These are phyloP conservation scores for Heterodera schachtii DNA, from an alignment of 1,140 invertebrate species.

Conservation along the genomic window DNA sequence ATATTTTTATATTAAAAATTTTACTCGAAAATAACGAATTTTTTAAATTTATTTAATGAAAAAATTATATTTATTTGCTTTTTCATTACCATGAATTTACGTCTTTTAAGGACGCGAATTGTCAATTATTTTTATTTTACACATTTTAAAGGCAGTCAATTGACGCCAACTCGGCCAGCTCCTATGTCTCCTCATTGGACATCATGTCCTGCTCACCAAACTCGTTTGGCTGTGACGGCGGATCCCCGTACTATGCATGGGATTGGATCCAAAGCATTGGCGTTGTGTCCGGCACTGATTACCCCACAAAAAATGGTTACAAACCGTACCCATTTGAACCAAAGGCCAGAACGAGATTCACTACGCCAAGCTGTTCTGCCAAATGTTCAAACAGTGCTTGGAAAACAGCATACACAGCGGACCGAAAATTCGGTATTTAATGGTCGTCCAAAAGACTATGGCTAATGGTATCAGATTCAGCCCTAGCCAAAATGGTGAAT, in stretches of 20 bases:
- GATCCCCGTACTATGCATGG: conserved; percentile 21
- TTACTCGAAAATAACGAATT: too few species aligned
- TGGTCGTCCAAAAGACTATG: too few species aligned
- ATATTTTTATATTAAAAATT: too few species aligned
- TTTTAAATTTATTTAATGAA: too few species aligned
- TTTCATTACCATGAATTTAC: too few species aligned
- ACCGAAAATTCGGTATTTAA: conserved; percentile 15
- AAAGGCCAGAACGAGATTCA: background rate
- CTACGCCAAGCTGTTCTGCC: background rate
- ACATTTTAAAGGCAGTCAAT: too few species aligned
- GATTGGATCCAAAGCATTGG: conserved; percentile 23
- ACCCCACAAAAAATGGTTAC: conserved; percentile 1
- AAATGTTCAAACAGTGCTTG: background rate
- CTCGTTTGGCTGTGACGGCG: conserved; percentile 11
- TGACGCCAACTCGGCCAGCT: background rate
- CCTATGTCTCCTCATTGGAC: conserved; percentile 3
- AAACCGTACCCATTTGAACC: conserved; percentile 33
- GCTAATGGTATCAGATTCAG: too few species aligned
- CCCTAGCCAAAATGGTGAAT: too few species aligned
- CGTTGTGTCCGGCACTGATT: conserved; percentile 19
- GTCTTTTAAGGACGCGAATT: too few species aligned
- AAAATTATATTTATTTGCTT: too few species aligned
- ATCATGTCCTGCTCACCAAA: conserved; percentile 1
- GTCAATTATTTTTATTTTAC: too few species aligned
- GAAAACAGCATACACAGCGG: background rate